These are phyloP conservation scores for Brachionus asplanchnoidis DNA, from an alignment of 1,140 invertebrate genomes.

Conservation along the genomic window DNA sequence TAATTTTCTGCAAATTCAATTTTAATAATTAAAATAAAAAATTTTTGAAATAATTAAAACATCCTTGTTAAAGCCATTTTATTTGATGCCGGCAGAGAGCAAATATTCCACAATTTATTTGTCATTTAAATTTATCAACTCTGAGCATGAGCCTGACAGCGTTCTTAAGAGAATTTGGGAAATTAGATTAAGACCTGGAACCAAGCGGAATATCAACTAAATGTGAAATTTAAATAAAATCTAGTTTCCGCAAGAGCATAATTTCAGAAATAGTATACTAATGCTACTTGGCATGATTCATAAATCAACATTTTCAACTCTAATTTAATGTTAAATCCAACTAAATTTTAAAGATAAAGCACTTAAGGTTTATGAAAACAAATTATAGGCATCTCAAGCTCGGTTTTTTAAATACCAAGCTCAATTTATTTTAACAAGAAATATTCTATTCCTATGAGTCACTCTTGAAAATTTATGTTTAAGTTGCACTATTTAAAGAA, in stretches of 20 bases:
- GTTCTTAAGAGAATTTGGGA: neutral
- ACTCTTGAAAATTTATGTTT: neutral
- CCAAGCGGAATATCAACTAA: neutral
- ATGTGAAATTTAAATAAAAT: neutral
- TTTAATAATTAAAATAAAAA: neutral
- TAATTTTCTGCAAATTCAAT: too few species aligned
- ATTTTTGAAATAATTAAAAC: neutral
- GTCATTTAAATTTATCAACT: neutral
- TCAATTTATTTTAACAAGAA: neutral
- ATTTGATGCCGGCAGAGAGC: neutral
- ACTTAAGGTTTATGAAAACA: neutral
- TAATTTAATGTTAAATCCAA: neutral
- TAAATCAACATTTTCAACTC: neutral
- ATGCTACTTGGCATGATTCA: neutral
- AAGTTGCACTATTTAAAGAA: neutral
- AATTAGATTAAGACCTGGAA: neutral
- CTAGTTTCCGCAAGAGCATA: neutral
- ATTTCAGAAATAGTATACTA: neutral
- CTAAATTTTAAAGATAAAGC: neutral
- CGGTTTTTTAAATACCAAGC: neutral
- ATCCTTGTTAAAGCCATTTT: neutral
- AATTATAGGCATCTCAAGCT: neutral
- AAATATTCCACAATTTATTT: neutral
- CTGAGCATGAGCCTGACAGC: neutral
- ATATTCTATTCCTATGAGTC: neutral